Conservation (phyloP, 2,797 vertebrate genomes). For the Lemur catta region DNA sequence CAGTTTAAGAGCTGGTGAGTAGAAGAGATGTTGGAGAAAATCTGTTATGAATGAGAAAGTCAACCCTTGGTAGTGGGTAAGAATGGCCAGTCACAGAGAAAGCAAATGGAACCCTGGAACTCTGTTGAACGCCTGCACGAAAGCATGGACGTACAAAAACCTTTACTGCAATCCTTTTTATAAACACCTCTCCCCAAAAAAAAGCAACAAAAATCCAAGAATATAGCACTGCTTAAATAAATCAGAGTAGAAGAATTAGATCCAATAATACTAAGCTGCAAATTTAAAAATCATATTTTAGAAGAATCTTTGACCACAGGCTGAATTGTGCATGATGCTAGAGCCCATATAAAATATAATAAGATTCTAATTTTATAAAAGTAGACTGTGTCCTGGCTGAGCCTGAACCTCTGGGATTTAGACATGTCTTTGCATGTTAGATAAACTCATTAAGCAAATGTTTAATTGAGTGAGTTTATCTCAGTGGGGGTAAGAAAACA, state of each 20-base stretch:
- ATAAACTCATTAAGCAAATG: not conserved
- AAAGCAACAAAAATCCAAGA: not conserved
- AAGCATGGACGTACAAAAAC: not conserved
- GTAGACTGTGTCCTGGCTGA: not conserved
- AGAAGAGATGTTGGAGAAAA: not conserved
- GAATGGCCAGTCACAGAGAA: not conserved
- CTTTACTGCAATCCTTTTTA: not conserved
- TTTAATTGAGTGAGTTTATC: not conserved
- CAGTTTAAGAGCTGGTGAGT: not conserved
- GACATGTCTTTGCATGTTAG: not conserved
- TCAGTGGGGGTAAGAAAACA: not conserved
- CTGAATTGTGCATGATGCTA: not conserved
- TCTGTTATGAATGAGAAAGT: not conserved
- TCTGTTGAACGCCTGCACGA: no score
- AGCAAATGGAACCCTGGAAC: accelerated
- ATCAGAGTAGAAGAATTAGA: not conserved
- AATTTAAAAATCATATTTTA: not conserved
- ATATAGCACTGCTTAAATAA: not conserved
- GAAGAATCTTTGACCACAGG: not conserved
- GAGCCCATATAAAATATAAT: not conserved
- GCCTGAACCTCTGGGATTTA: not conserved
- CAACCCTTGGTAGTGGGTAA: accelerated
- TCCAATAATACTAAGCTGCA: not conserved
- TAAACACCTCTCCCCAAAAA: not conserved
- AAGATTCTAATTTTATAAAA: not conserved